Percentiles rank a stretch among this genome's conserved stretches.
These are phyloP conservation scores for Poecilobothrus nobilitatus DNA, from an alignment of 2,888 invertebrate genomes.

Conservation along the genomic window DNA sequence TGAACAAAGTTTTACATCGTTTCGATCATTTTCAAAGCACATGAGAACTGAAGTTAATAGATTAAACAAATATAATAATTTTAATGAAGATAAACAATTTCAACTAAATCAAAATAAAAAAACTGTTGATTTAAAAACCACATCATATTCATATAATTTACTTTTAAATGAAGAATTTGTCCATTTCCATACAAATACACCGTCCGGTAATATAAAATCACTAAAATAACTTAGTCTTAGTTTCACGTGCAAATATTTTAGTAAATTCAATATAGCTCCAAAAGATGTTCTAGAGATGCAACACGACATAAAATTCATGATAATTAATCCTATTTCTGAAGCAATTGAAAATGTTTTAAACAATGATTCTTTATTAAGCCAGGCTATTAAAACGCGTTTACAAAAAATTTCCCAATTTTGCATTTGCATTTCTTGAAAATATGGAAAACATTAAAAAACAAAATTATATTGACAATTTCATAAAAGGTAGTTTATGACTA, in stretches of 20 bases:
- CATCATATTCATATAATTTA: not conserved
- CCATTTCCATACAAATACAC: not conserved
- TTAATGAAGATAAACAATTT: conserved; percentile 2
- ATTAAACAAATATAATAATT: not conserved
- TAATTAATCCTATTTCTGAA: conserved; percentile 5
- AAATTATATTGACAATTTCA: conserved; percentile 4
- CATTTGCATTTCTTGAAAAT: conserved; percentile 2
- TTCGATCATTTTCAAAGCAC: conserved; percentile 7
- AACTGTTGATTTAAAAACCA: not conserved
- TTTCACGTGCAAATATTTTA: conserved; percentile 2
- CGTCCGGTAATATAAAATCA: not conserved
- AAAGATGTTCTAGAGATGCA: conserved; percentile 8
- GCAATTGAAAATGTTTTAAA: not conserved
- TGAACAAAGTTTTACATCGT: conserved; percentile 8
- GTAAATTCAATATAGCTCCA: not conserved
- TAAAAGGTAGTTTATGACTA: not conserved
- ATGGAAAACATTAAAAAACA: conserved; percentile 5
- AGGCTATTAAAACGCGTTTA: not conserved
- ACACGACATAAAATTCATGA: not conserved
- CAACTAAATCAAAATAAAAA: not conserved
- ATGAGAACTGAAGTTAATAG: not conserved
- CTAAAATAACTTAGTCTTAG: not conserved
- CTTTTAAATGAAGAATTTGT: not conserved
- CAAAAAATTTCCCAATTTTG: not conserved
- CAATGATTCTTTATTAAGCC: not conserved